These are phyloP conservation scores for Drosophila triauraria DNA, from an alignment of 1,140 invertebrate genomes.

Conservation along the genomic window DNA sequence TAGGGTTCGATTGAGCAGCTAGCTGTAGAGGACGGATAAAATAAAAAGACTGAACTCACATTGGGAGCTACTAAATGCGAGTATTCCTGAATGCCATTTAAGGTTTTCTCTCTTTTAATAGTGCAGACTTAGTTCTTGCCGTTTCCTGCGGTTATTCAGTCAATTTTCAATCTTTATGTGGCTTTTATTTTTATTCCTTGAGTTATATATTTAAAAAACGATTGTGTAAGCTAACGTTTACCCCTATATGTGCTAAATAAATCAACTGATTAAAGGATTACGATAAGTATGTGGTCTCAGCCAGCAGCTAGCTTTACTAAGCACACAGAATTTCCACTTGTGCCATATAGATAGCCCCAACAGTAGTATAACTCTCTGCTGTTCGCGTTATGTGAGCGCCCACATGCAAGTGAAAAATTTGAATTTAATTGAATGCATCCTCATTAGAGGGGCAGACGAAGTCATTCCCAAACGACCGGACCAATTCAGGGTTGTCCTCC, in stretches of 20 bases:
- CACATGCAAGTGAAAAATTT: constrained; percentile 41
- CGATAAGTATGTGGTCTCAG: constrained; percentile 5
- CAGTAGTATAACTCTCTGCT: constrained; percentile 1
- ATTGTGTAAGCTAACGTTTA: not conserved
- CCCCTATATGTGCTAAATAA: not conserved
- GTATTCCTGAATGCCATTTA: not conserved
- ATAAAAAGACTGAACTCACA: not conserved
- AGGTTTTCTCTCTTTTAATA: not conserved
- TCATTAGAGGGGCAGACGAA: constrained; percentile 43
- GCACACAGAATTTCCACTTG: not conserved
- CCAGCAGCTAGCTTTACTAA: not conserved
- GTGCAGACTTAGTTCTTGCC: not conserved
- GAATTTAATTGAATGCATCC: constrained; percentile 50
- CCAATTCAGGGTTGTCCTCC: constrained; percentile 39
- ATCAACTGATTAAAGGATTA: constrained; percentile 6
- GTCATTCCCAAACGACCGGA: constrained; percentile 28
- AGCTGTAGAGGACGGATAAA: not conserved
- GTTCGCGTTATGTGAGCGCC: constrained; percentile 15
- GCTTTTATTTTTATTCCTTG: no score
- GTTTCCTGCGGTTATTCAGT: no score
- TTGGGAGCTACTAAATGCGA: not conserved
- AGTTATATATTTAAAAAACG: not conserved
- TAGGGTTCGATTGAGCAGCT: not conserved
- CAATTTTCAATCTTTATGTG: no score
- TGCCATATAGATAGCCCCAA: constrained; percentile 3